Evolutionary conservation across 2,888 invertebrate species (phyloP).

Genomic region (Pseudococcus jackbeardsleyi): DNA sequence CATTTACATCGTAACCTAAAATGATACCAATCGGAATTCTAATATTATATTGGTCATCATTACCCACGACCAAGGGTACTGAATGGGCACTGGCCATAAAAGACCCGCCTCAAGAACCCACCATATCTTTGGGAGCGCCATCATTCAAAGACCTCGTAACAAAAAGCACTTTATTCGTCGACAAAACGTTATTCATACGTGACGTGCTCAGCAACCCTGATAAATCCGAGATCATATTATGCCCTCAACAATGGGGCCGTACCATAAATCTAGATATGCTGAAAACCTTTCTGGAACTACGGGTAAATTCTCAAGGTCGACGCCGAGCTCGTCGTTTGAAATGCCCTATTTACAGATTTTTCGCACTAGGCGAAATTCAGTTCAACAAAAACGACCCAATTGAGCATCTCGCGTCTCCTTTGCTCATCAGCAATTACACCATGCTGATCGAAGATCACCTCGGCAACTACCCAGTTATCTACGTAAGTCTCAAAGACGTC

Average conservation of each 20-base stretch:
- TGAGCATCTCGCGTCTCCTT: background rate
- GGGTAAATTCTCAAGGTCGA: background rate
- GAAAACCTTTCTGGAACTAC: constrained; percentile 44
- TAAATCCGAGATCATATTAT: background rate
- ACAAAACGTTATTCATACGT: constrained; percentile 53
- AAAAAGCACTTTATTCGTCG: constrained; percentile 26
- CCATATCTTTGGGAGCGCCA: background rate
- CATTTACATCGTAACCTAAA: background rate
- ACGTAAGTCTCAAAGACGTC: constrained; percentile 35
- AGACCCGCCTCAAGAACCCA: background rate
- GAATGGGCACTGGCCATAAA: background rate
- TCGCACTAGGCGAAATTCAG: background rate
- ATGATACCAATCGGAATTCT: background rate
- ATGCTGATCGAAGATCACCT: background rate
- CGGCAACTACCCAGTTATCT: constrained; percentile 48
- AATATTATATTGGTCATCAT: background rate
- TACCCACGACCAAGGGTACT: background rate
- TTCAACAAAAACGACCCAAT: background rate
- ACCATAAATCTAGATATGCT: constrained; percentile 61
- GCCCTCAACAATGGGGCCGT: constrained; percentile 54
- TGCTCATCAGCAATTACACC: background rate
- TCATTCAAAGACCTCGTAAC: constrained; percentile 43
- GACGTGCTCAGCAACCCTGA: constrained; percentile 6
- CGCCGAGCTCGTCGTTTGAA: background rate
- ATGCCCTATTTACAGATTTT: constrained; percentile 14